Base-by-base conservation (phyloP, 2,113 vertebrate species). In the Halichoeres trimaculatus region DNA sequence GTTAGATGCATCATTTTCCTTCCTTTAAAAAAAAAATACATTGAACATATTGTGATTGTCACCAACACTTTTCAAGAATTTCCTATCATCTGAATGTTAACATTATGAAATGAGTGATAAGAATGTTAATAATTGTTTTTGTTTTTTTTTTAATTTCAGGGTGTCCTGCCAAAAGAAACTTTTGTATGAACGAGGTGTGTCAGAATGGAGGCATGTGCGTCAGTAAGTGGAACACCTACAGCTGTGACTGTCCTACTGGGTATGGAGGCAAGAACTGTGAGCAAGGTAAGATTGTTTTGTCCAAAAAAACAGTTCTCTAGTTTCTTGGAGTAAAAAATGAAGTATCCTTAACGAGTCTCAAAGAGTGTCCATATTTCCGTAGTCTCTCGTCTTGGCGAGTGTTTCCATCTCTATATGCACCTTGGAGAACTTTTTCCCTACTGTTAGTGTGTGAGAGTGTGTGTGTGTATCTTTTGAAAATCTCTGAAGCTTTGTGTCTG, bases 191-290 rank as follows among this genome's bases (percentile, higher is more conserved):
- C 9, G 86, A 76, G 16, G 76, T 94, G 83, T 99, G 98, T 89
- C 96, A 96, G 86, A 96, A 98, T 0, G 96, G 96, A 60, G 96
- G 96, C 20, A 94, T 94, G 0, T 99, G 97, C 8, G 36, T 96
- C 71, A 98, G 94, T 90, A 95, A 93, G 86, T 99, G 98, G 98
- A 95, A 93, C 91, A 97, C 95, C 0, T 96, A 98, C 80, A 89
- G 91, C 70, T 99, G 98, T 0, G 89, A 94, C 59, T 98, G 97
- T 55, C 95, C 96, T 0, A 87, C 95, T 1, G 93, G 88, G 10
- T 97, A 95, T 0, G 97, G 98, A 0, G 97, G 97, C n/a, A 98
- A 96, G 79, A 97, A 96, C 91, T 99, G 98, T 0, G 97, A 98
- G 78, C 98, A 97, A 94, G 96, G 98, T 98, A 77, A 90, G 74